Evolutionary conservation across 2,888 invertebrate species (phyloP), one percentile per base, ranked within the genome.

Genomic region (Campoplex nolae): DNA sequence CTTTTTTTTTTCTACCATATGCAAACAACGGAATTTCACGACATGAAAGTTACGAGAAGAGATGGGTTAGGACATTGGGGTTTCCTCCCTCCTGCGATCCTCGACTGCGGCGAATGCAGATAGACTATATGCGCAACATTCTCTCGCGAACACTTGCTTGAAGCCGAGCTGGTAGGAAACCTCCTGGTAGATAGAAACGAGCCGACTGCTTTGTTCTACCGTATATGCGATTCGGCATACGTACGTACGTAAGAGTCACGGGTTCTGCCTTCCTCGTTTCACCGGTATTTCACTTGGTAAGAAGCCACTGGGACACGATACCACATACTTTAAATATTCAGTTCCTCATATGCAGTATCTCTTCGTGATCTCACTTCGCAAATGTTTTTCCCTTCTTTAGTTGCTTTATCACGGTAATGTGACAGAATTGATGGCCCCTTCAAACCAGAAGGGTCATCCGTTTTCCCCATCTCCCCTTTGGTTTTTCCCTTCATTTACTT

Each of bases 321-420:
- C 73, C 82, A 67, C 85, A 76, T 81, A 83, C 87, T 88, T 92
- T 89, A 92, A 92, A 91, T 92, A 93, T 93, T 92, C 91, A 92
- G 80, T 86, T 89, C 62, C 88, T 92, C 91, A 91, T 92, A 91
- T 91, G 91, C 91, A 91, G 91, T 92, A 91, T 91, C 90, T 92
- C 90, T 90, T 89, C 84, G 84, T 62, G 87, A 89, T 78, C 86
- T 16, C 32, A 62, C 32, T 84, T 51, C 16, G 48, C 70, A 13
- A 32, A 32, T 67, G 28, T 62, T 35, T 62, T 79, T 45, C 65
- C 54, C 70, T 13, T n/a, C 71, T 82, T 68, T 48, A 48, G 73
- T 71, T 71, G 75, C 74, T 75, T 67, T 83, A 79, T 86, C 70
- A 83, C 42, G 13, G 70, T 71, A 74, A 32, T 58, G 77, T 35